phyloP scores from a whole-genome alignment of 2,113 vertebrate genomes.

The Microcebus ravelobensis region DNA sequence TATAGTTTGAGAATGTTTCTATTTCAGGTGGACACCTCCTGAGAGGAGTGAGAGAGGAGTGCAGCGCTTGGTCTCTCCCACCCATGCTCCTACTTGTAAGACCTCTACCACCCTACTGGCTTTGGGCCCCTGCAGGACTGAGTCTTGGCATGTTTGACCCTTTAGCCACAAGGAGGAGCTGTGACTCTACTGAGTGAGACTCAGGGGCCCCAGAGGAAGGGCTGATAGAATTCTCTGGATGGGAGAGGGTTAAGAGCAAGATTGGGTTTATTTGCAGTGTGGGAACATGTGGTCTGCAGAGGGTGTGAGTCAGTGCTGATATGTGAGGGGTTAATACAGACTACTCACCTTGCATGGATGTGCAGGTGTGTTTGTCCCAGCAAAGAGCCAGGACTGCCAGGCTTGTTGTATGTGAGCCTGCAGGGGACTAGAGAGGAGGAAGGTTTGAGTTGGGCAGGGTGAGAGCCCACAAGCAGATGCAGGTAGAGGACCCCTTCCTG shows the following conservation, averaged over 20 bases:
- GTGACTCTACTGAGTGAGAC: neutral
- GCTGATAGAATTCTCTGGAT: neutral
- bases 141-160: neutral
- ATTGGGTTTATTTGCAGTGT: neutral
- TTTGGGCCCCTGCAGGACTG: neutral
- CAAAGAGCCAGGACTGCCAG: neutral
- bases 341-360: neutral
- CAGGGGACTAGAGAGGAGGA: neutral
- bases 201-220: neutral
- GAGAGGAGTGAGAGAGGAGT: neutral
- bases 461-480: neutral
- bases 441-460: neutral
- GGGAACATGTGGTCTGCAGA: neutral
- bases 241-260: neutral
- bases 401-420: neutral
- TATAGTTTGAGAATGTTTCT: neutral
- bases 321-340: neutral
- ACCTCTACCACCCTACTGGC: neutral
- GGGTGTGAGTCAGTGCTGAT: too few relatives aligned
- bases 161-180: neutral
- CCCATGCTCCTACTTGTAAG: neutral
- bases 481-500: neutral
- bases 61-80: neutral
- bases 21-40: neutral
- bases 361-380: neutral